These are phyloP conservation scores for Xestia rhomboidea DNA, from an alignment of 2,888 invertebrate genomes.

Conservation along the genomic window DNA sequence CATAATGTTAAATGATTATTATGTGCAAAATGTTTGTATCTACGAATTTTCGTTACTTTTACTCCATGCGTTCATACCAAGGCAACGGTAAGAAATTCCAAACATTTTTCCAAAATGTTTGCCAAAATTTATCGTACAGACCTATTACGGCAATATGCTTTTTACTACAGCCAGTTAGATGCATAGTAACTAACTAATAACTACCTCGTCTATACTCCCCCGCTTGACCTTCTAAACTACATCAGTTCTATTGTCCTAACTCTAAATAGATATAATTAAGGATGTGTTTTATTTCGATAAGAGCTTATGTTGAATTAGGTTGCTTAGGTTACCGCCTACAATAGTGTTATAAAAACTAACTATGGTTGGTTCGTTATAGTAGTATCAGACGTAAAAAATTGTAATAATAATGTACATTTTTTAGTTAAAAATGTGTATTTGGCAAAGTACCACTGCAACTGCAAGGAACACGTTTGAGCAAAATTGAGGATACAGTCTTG, in stretches of 20 bases:
- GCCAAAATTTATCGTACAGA: not conserved
- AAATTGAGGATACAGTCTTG: too few relatives aligned
- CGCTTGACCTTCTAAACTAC: constrained; percentile 29
- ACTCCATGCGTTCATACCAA: not conserved
- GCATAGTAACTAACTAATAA: not conserved
- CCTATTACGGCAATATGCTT: not conserved
- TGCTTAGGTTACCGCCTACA: constrained; percentile 16
- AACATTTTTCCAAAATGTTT: not conserved
- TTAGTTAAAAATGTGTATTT: too few relatives aligned
- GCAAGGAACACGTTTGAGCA: too few relatives aligned
- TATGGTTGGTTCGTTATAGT: not conserved
- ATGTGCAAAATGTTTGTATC: too few relatives aligned
- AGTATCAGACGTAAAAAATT: too few relatives aligned
- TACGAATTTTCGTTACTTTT: not conserved
- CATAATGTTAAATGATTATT: too few relatives aligned
- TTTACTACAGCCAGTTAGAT: not conserved
- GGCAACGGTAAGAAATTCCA: not conserved
- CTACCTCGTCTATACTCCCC: not conserved
- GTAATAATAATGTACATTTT: too few relatives aligned
- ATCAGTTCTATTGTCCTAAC: constrained; percentile 39
- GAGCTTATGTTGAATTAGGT: not conserved
- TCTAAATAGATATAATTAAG: constrained; percentile 39
- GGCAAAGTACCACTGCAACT: too few relatives aligned
- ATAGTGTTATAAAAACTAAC: not conserved
- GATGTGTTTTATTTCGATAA: constrained; percentile 10